Percentiles rank a stretch among this genome's conserved stretches.
These are phyloP conservation scores for Lasioglossum oenotherae DNA, from an alignment of 2,888 invertebrate genomes.

Conservation along the genomic window DNA sequence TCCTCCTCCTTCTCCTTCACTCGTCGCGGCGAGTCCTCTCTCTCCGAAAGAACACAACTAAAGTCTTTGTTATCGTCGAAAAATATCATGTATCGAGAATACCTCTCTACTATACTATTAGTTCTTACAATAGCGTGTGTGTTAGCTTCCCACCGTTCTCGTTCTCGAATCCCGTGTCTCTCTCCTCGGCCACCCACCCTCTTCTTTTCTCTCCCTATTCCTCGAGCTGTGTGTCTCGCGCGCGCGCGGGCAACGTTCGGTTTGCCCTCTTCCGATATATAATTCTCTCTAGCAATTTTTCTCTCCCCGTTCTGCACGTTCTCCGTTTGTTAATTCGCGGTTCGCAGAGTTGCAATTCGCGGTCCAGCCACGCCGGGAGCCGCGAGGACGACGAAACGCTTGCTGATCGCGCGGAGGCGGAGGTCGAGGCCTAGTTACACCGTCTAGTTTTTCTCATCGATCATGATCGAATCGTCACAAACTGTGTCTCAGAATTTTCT, in stretches of 20 bases:
- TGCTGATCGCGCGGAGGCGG: background rate
- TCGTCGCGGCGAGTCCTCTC: constrained; percentile 26
- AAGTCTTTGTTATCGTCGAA: constrained; percentile 80
- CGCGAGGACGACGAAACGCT: constrained; percentile 46
- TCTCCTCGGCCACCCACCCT: constrained; percentile 7
- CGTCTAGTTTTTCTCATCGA: background rate
- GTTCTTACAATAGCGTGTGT: constrained; percentile 64
- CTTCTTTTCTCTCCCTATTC: background rate
- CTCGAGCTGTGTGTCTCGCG: constrained; percentile 2
- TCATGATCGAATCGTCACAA: background rate
- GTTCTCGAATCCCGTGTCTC: constrained; percentile 24
- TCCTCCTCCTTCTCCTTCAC: constrained; percentile 13
- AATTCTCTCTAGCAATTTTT: constrained; percentile 2
- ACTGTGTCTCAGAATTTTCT: background rate
- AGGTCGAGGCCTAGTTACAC: background rate
- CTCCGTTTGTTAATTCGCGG: background rate
- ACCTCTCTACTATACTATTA: constrained; percentile 81
- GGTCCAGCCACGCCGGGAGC: constrained; percentile 6
- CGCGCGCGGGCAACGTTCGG: constrained; percentile 3
- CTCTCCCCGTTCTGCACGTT: background rate
- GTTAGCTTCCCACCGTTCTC: constrained; percentile 1
- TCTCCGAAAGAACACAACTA: constrained; percentile 72
- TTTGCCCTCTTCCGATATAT: background rate
- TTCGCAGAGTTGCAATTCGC: background rate
- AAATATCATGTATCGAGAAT: constrained; percentile 81